Base-by-base conservation (phyloP, 1,140 invertebrate genomes). In the Rhopalosiphum padi region DNA sequence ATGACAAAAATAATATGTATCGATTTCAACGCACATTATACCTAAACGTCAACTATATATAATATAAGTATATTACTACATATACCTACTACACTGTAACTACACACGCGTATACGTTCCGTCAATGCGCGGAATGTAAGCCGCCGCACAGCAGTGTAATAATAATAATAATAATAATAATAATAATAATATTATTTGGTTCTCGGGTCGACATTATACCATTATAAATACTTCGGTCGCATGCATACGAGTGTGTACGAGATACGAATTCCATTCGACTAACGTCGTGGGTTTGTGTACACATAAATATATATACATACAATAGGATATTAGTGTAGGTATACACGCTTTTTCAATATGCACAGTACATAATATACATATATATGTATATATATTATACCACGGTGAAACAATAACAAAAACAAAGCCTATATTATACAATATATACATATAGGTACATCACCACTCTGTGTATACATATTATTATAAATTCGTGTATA, bases 141-240 rank as follows among this genome's bases (percentile, higher is more conserved):
- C 60, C 30, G 60, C 60, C 30, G 60, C 60, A 77, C 60, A n/a
- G 60, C 60, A n/a, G 60, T n/a, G 60, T 77, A 77, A n/a, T 77
- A 68, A 68, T 68, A 68, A 68, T 68, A 68, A 30, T 68, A 77
- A 77, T 77, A 68, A 30, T 68, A 77, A 77, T 77, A 68, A 68
- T 68, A 68, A 68, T 68, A 68, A 30, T 68, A 77, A 77, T 77
- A 77, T n/a, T 77, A 68, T 77, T 77, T 77, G 60, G 60, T 77
- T 35, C 60, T n/a, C 60, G 30, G 60, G 60, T 77, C 60, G 60
- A 77, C 60, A 77, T 11, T 77, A 77, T 77, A 77, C 60, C 60
- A 77, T 77, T 77, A 77, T 77, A 77, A 77, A 77, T 77, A 77
- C 60, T 77, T n/a, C 60, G 5, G 30, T 77, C 15, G 60, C 60